Base-by-base conservation (phyloP, 2,113 vertebrate genomes). In the Hydrolagus affinis region DNA sequence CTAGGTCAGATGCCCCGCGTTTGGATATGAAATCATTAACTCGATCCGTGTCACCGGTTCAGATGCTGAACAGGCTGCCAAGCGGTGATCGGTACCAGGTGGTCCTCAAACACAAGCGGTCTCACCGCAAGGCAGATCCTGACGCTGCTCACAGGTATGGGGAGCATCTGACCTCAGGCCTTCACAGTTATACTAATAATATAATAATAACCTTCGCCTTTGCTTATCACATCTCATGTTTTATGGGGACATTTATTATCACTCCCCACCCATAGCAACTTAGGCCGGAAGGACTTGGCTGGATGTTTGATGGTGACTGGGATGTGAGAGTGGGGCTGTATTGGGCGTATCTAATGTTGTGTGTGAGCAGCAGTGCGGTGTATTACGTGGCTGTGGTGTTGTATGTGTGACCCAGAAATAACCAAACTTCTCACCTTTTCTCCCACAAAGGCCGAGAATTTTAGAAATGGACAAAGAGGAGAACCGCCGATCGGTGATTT, bases 391-490 rank as follows among this genome's bases (percentile, higher is more conserved):
- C n/a, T n/a, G n/a, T n/a, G n/a, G n/a, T n/a, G n/a, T n/a, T 71
- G 19, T 71, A 25, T 25, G n/a, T 17, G 17, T 73, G 68, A 71
- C 85, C 21, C 8, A 73, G 32, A n/a, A n/a, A 11, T 73, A 10
- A 60, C 60, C 21, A 0, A 4, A 8, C 8, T 68, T 12, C 10
- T 44, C 28, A 14, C 21, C 56, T 60, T 25, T 70, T 69, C 44
- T 25, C 56, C 32, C 75, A 14, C 77, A 0, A 59, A 99, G 98
- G 91, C 98, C 97, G 19, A 94, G 98, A 59, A 92, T 99, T 86
- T 92, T 99, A 69, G 98, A 99, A 91, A 99, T 99, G 98, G 98
- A 99, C 91, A 99, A 99, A 88, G 98, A 99, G 86, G 96, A 98
- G 91, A 98, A 98, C 91, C 92, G 97, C 85, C 95, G 92, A 64